Evolutionary conservation across 2,888 invertebrate genomes (phyloP).

Genomic region (Macrosiphum euphorbiae): DNA sequence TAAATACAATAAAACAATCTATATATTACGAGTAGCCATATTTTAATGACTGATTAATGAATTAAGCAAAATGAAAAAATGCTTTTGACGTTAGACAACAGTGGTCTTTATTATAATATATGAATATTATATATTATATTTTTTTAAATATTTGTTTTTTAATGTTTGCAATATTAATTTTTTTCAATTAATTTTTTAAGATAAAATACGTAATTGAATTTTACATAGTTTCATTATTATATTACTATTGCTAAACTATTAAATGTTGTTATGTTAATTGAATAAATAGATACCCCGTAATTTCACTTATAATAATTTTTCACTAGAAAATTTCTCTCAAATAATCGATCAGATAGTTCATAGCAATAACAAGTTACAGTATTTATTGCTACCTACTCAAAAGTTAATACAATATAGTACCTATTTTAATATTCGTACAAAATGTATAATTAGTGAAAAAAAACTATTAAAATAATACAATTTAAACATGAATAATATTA

Average conservation of each 20-base stretch:
- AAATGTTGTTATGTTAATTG: neutral
- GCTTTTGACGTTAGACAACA: neutral
- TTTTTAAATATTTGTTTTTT: neutral
- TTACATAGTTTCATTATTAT: neutral
- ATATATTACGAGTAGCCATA: no score
- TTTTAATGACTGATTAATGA: no score
- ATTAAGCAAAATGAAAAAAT: neutral
- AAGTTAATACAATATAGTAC: no score
- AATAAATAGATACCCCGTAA: neutral
- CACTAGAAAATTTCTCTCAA: neutral
- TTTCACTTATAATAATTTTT: neutral
- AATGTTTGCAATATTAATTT: neutral
- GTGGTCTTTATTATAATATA: neutral
- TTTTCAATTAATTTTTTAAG: neutral
- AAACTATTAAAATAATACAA: neutral
- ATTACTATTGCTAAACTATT: neutral
- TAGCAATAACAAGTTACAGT: neutral
- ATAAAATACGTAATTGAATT: neutral
- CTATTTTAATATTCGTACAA: neutral
- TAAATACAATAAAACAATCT: neutral
- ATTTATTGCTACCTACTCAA: no score
- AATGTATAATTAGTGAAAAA: neutral
- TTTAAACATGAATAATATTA: neutral
- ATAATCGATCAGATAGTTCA: neutral
- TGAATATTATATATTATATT: neutral